Percentiles rank a stretch among this genome's conserved stretches.
These are phyloP conservation scores for Drosophila watanabei DNA, from an alignment of 1,140 invertebrate species.

Conservation along the genomic window DNA sequence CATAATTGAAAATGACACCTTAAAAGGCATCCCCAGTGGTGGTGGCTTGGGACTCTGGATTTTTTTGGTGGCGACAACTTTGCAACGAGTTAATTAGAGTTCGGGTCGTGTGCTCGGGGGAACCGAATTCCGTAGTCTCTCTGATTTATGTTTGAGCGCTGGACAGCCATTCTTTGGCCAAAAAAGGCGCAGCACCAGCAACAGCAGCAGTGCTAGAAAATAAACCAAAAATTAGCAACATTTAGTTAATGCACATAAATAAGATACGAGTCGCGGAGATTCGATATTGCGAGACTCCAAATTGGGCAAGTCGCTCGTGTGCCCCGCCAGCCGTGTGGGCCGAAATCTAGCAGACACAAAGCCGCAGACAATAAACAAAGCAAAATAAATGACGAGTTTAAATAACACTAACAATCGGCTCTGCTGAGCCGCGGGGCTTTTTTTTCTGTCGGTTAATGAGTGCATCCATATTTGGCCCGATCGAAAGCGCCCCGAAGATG, in stretches of 20 bases:
- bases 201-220: conserved; percentile 27
- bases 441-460: conserved; percentile 73
- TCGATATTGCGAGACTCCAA: conserved; percentile 62
- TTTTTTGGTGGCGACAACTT: conserved; percentile 30
- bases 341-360: conserved; percentile 22
- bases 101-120: conserved; percentile 60
- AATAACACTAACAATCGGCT: conserved; percentile 68
- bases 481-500: conserved; percentile 67
- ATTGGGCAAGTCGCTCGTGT: conserved; percentile 77
- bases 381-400: conserved; percentile 61
- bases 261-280: conserved; percentile 40
- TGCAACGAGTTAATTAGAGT: conserved; percentile 74
- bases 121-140: conserved; percentile 10
- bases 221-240: conserved; percentile 78
- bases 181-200: conserved; percentile 51
- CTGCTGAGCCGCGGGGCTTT: conserved; percentile 25
- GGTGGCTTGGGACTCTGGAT: conserved; percentile 15
- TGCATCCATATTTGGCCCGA: conserved; percentile 71
- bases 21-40: conserved; percentile 47
- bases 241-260: conserved; percentile 81
- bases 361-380: conserved; percentile 15
- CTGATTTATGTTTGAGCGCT: conserved; percentile 37
- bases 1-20: conserved; percentile 70
- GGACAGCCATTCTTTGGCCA: conserved; percentile 55
- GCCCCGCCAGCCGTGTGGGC: conserved; percentile 57